Percentiles rank a stretch among this genome's conserved stretches.
These are phyloP conservation scores for Metopolophium dirhodum DNA, from an alignment of 1,140 invertebrate species.

Conservation along the genomic window DNA sequence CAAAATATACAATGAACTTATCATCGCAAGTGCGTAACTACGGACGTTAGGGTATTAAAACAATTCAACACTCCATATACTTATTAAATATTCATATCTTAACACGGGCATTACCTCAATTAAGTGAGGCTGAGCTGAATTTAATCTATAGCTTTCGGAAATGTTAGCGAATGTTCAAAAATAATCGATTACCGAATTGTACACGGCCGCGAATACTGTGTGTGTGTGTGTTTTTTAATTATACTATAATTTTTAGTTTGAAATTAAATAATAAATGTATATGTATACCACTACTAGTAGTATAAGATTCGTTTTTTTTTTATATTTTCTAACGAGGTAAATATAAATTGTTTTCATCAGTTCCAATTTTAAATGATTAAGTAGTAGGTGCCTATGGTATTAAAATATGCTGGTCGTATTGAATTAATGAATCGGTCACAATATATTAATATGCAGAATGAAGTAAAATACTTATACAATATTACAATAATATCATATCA, in stretches of 20 bases:
- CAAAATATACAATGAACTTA: neutral
- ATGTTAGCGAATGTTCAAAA: neutral
- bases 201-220: neutral
- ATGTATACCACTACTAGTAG: too few species aligned
- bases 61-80: neutral
- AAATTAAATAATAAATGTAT: too few species aligned
- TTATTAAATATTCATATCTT: neutral
- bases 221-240: neutral
- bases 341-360: neutral
- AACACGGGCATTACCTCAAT: neutral
- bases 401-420: too few species aligned
- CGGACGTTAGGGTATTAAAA: neutral
- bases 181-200: neutral
- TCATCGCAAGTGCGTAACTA: neutral
- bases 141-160: neutral
- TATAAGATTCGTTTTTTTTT: neutral
- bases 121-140: neutral
- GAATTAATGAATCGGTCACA: too few species aligned
- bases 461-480: too few species aligned
- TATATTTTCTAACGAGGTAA: neutral
- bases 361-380: too few species aligned
- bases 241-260: neutral
- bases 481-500: too few species aligned
- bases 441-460: too few species aligned
- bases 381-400: too few species aligned